Base-by-base conservation (phyloP, 1,140 invertebrate species). In the Nomia melanderi region DNA sequence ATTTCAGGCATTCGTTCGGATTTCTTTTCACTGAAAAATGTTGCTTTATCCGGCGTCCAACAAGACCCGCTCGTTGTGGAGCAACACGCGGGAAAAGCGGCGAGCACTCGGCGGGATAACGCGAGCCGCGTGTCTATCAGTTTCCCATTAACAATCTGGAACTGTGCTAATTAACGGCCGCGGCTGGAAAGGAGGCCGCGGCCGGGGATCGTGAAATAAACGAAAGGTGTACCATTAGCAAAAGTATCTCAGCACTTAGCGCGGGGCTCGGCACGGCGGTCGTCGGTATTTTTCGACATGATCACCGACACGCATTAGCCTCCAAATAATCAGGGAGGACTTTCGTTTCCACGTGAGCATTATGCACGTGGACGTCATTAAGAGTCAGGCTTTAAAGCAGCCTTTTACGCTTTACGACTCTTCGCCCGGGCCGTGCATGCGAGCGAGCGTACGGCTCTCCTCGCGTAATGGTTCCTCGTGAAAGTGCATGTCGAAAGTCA, bases 381-480 rank as follows among this genome's bases (percentile, higher is more conserved):
- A 87, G 80, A 78, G 73, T 74, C 72, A 65, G 77, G 83, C 77
- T 88, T 86, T 88, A 87, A 87, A 88, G 79, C 83, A 76, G 78
- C 86, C 83, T 87, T 87, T 87, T 82, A 87, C 78, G 79, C 79
- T 87, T 88, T 88, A 88, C 80, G 85, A 87, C 73, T 80, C 83
- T 84, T 79, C 66, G 79, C 71, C 62, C 1, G 70, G 39, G 57
- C n/a, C 44, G 78, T 29, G 70, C 64, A 44, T 29, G 70, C 59
- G 41, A 53, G 62, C 33, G 44, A 75, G 60, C 65, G 63, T 66
- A 50, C 31, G 66, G 62, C 78, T 78, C 77, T 57, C 25, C 62
- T 31, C 56, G 72, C 50, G 63, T 83, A 83, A 83, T 83, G 81
- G 71, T 83, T 75, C 65, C 66, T 67, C 27, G 71, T 54, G 77